Evolutionary conservation across 2,113 vertebrate species (phyloP).

Genomic region (Campylomormyrus tamandua): DNA sequence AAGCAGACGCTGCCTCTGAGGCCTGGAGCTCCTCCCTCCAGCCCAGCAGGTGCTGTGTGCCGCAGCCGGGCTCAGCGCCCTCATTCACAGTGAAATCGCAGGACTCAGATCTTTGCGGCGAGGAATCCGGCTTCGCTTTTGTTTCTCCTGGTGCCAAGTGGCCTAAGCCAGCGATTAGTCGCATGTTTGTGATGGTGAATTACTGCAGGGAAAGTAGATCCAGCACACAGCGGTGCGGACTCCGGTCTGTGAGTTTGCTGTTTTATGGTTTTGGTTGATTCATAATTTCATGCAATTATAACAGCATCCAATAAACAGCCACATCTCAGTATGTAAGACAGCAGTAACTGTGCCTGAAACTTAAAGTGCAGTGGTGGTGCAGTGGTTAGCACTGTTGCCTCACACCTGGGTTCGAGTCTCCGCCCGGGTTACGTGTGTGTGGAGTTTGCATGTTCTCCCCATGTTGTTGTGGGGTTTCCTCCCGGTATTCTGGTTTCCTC

Average conservation of each 20-base stretch:
- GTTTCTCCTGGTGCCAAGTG: slow-evolving; percentile 17
- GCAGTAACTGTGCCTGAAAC: neutral
- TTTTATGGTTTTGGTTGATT: neutral
- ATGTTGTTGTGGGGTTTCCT: too few species aligned
- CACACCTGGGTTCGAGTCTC: too few species aligned
- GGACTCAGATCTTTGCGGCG: slow-evolving; percentile 18
- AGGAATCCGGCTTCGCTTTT: slow-evolving; percentile 1
- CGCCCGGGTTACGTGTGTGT: too few species aligned
- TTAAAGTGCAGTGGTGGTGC: neutral
- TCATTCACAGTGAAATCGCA: slow-evolving; percentile 11
- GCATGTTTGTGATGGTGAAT: neutral
- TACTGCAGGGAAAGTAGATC: neutral
- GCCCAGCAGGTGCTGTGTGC: neutral
- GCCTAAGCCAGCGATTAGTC: slow-evolving; percentile 14
- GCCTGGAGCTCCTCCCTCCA: neutral
- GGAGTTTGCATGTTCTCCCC: too few species aligned
- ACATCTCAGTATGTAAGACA: neutral
- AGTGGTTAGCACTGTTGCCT: too few species aligned
- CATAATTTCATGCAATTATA: neutral
- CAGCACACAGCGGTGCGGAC: neutral
- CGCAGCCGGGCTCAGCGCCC: neutral
- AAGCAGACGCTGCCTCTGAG: neutral
- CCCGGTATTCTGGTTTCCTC: too few species aligned
- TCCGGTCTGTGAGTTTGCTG: neutral
- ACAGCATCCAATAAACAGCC: neutral